A percentile compares a stretch with the other conserved stretches of the same genome.
Conservation (phyloP, 1,140 invertebrate genomes). For the Vanessa atalanta region DNA sequence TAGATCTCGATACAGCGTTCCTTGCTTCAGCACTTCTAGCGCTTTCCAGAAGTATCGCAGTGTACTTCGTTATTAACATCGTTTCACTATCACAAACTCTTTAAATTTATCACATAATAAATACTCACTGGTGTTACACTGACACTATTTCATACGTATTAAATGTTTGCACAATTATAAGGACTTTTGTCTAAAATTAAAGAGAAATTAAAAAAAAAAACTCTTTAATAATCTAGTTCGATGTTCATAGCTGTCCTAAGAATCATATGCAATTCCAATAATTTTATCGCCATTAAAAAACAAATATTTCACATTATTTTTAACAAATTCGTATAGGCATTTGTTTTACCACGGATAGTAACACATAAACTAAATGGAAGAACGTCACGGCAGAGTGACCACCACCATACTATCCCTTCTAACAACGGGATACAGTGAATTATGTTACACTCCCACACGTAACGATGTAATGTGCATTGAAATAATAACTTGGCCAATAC, state of each 20-base stretch:
- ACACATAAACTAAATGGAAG: conserved; percentile 44
- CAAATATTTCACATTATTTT: no score
- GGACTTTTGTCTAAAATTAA: no score
- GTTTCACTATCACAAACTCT: conserved; percentile 40
- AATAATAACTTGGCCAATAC: conserved; percentile 31
- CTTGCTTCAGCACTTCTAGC: conserved; percentile 68
- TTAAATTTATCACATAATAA: conserved; percentile 39
- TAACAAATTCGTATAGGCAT: background rate
- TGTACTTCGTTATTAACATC: conserved; percentile 80
- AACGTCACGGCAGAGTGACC: conserved; percentile 58
- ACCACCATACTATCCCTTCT: conserved; percentile 63
- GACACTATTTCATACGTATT: background rate
- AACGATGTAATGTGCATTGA: conserved; percentile 42
- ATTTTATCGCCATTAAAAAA: no score
- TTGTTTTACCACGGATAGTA: conserved; percentile 36
- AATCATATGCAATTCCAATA: no score
- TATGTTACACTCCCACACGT: conserved; percentile 66
- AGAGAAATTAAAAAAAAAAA: no score
- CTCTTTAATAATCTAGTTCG: no score
- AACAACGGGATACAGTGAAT: conserved; percentile 72
- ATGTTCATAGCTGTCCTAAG: no score
- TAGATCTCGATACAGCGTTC: conserved; percentile 48
- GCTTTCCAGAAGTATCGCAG: conserved; percentile 75
- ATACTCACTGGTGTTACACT: background rate
- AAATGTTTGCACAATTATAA: background rate